Conservation (phyloP, 2,888 invertebrate genomes). For the Coleophora deauratella region DNA sequence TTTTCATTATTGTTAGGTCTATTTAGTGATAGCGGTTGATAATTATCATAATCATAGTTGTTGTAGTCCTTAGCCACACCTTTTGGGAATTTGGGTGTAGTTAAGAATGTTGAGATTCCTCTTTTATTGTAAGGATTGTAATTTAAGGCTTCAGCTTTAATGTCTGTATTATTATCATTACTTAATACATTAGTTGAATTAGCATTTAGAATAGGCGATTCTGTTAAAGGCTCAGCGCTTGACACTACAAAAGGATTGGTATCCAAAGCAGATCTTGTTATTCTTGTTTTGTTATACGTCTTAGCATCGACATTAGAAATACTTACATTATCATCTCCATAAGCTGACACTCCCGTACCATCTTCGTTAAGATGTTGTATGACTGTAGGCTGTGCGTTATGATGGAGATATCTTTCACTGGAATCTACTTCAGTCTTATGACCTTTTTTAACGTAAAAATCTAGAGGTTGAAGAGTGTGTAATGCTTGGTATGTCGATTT, state of each 20-base stretch:
- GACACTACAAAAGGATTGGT: slow-evolving; percentile 30
- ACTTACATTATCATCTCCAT: slow-evolving; percentile 60
- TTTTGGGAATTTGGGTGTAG: slow-evolving; percentile 30
- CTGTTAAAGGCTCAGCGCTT: slow-evolving; percentile 19
- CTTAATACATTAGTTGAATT: slow-evolving; percentile 11
- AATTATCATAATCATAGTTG: slow-evolving; percentile 25
- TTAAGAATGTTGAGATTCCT: slow-evolving; percentile 28
- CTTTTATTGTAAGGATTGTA: not conserved
- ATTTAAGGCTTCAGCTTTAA: not conserved
- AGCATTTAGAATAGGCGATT: slow-evolving; percentile 15
- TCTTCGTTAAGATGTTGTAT: slow-evolving; percentile 54
- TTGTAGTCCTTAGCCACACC: slow-evolving; percentile 31
- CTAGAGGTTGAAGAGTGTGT: slow-evolving; percentile 14
- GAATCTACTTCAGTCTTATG: slow-evolving; percentile 25
- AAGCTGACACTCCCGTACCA: slow-evolving; percentile 53
- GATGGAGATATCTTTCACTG: slow-evolving; percentile 43
- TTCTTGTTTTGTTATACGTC: slow-evolving; percentile 16
- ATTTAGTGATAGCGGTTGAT: slow-evolving; percentile 13
- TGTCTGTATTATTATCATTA: not conserved
- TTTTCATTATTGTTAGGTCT: slow-evolving; percentile 20
- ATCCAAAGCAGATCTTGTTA: slow-evolving; percentile 34
- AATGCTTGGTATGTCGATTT: slow-evolving; percentile 29
- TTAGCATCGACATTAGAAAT: slow-evolving; percentile 13
- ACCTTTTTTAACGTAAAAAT: slow-evolving; percentile 3
- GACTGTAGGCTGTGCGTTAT: slow-evolving; percentile 39